Base-by-base conservation (phyloP, 2,113 vertebrate species). In the Genyomyrus donnyi region DNA sequence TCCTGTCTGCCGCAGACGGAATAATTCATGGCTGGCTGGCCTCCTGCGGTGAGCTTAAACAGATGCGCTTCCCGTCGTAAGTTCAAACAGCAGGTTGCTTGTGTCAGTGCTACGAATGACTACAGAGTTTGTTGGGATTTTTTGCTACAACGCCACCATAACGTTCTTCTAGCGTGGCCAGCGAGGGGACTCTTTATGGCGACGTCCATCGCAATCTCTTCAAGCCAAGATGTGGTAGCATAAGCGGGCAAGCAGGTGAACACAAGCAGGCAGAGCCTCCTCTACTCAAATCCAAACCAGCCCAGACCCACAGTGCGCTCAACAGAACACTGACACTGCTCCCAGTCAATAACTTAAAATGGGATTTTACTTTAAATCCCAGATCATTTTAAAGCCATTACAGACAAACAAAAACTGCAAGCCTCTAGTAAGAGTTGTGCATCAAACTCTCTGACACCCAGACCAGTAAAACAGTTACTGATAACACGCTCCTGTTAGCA, bases 11-110 rank as follows among this genome's bases (percentile, higher is more conserved):
- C 56, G 91, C 91, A 91, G 89, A 85, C 21, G 92, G 84, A 93
- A 93, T 93, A 90, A 93, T 93, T 93, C 91, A 93, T 93, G 91
- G 85, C 87, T 91, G 91, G 91, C 90, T 90, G 62, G 90, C 46
- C 87, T 56, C 35, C 88, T 62, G 19, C 1, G 35, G 19, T 45
- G 56, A 66, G 80, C 42, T 46, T 62, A 85, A 62, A 21, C 89
- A 85, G 80, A 89, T n/a, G 39, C 89, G 83, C 52, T 66, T 84
- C 83, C 77, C 89, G 21, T 49, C 13, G 8, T 48, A 85, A 85
- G 46, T 53, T 80, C 66, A 89, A 31, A 84, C 39, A 19, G 77
- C 52, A 21, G 58, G 52, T 62, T 10, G 11, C 49, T 89, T 4
- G 15, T 53, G 49, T 48, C 46, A 45, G 31, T 48, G 62, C 50